Evolutionary conservation across 2,888 invertebrate species (phyloP).

Genomic region (Tuta absoluta): DNA sequence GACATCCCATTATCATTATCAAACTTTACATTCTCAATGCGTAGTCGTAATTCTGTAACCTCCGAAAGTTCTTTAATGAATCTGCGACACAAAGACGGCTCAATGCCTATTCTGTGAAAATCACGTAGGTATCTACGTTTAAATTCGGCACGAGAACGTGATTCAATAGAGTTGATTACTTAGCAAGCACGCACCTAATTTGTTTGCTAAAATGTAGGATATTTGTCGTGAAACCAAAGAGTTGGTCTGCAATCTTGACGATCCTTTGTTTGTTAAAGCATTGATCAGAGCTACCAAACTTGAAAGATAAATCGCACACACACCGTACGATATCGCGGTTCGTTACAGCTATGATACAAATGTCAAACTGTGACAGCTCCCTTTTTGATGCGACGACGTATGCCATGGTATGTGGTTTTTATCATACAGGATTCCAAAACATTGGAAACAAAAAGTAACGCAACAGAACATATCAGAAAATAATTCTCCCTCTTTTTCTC

Average conservation of each 20-base stretch:
- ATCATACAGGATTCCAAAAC: no score
- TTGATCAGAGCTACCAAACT: no score
- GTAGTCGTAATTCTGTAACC: neutral
- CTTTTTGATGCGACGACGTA: no score
- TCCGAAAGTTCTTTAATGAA: neutral
- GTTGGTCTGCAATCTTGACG: neutral
- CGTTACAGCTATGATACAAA: no score
- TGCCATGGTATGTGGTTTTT: no score
- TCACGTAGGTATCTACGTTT: neutral
- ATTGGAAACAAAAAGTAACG: no score
- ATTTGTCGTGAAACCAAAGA: neutral
- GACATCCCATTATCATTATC: neutral
- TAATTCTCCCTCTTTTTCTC: no score
- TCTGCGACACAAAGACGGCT: neutral
- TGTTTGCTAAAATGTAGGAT: neutral
- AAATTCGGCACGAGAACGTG: neutral
- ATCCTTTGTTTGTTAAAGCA: neutral
- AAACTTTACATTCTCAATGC: neutral
- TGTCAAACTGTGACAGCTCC: no score
- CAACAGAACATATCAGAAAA: no score
- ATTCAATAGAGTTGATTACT: constrained; percentile 2
- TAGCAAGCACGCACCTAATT: constrained; percentile 2
- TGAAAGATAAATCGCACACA: no score
- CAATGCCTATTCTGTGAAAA: neutral
- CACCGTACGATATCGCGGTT: no score